These are phyloP conservation scores for Tipula lateralis DNA, from an alignment of 2,888 invertebrate species.

Conservation along the genomic window DNA sequence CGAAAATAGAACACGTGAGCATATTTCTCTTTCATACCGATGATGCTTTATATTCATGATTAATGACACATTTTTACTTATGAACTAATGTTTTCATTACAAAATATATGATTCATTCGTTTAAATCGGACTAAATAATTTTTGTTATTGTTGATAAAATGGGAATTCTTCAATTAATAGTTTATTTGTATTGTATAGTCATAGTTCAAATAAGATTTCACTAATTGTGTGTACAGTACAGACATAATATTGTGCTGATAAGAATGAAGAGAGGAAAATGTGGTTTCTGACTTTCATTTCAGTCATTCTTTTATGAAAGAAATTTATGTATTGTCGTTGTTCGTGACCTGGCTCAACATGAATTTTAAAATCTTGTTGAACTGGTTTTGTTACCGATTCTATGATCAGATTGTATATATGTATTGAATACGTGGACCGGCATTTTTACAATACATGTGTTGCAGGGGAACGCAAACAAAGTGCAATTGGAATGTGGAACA, in stretches of 20 bases:
- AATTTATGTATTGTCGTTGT: neutral
- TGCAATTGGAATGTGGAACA: neutral
- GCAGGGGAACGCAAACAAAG: neutral
- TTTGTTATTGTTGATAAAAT: neutral
- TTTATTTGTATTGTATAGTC: neutral
- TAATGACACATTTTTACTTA: neutral
- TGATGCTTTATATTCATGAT: too few species aligned
- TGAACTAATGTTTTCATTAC: neutral
- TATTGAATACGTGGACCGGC: neutral
- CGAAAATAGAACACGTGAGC: neutral
- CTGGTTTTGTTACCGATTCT: neutral
- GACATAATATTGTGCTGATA: neutral
- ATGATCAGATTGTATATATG: neutral
- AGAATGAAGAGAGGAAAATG: neutral
- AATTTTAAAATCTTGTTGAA: neutral
- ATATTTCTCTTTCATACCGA: neutral
- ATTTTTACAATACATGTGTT: neutral
- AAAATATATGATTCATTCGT: neutral
- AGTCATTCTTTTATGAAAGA: neutral
- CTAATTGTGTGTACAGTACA: neutral
- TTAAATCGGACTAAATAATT: neutral
- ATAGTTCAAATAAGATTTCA: neutral
- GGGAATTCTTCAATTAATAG: neutral
- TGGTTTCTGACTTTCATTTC: neutral
- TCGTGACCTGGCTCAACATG: neutral